These are phyloP conservation scores for Leptoteleia sp. DNA, from an alignment of 1,140 invertebrate species.

Conservation along the genomic window DNA sequence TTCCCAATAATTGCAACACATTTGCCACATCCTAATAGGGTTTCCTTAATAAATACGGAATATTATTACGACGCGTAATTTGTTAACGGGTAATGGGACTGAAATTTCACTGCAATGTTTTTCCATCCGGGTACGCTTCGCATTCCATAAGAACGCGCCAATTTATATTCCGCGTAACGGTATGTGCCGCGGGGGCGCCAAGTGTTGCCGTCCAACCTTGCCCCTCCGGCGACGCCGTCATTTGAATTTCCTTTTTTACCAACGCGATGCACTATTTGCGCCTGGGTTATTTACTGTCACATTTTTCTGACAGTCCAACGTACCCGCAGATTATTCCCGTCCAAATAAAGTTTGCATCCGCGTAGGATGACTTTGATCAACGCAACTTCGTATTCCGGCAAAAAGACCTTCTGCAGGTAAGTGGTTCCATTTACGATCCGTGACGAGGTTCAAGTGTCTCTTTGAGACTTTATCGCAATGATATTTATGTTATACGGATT, in stretches of 20 bases:
- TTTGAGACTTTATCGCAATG: no score
- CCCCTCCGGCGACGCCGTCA: constrained; percentile 28
- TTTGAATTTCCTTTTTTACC: constrained; percentile 54
- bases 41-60: no score
- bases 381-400: neutral
- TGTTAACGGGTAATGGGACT: no score
- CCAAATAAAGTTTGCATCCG: constrained; percentile 39
- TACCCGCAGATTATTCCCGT: constrained; percentile 29
- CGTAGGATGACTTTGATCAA: constrained; percentile 35
- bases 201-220: no score
- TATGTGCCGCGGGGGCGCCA: neutral
- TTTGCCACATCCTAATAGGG: no score
- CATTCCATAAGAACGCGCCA: constrained; percentile 32
- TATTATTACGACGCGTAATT: no score
- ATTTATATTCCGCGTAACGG: constrained; percentile 31
- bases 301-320: constrained; percentile 48
- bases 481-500: no score
- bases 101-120: no score
- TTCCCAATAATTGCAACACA: no score
- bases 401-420: constrained; percentile 21
- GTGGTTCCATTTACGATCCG: neutral
- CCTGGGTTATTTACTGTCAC: constrained; percentile 44
- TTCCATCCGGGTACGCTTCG: no score
- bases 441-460: no score
- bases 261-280: constrained; percentile 42